These are phyloP conservation scores for Entomobrya proxima DNA, from an alignment of 2,888 invertebrate species.

Conservation along the genomic window DNA sequence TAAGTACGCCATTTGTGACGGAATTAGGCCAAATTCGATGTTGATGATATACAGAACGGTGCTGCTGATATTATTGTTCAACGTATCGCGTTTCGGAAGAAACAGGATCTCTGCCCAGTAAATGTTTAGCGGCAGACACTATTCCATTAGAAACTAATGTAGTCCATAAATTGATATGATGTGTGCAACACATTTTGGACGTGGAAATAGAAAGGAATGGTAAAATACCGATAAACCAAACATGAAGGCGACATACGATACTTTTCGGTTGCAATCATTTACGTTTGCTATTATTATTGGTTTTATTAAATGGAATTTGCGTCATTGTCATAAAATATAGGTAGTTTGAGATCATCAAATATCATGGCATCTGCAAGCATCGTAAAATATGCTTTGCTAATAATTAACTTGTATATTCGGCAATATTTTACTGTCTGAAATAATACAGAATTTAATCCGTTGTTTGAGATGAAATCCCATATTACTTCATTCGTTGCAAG, in stretches of 20 bases:
- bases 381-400: too few species aligned
- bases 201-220: neutral
- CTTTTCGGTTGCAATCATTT: neutral
- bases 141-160: neutral
- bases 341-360: neutral
- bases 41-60: constrained; percentile 15
- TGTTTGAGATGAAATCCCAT: too few species aligned
- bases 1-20: constrained; percentile 14
- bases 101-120: neutral
- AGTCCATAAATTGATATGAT: constrained; percentile 24
- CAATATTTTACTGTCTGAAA: too few species aligned
- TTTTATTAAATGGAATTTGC: neutral
- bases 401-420: too few species aligned
- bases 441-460: too few species aligned
- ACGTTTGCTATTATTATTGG: neutral
- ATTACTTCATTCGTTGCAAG: too few species aligned
- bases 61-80: constrained; percentile 2
- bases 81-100: constrained; percentile 18
- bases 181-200: neutral
- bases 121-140: neutral
- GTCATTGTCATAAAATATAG: too few species aligned
- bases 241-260: neutral
- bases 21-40: constrained; percentile 45
- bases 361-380: neutral
- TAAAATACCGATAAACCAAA: too few species aligned